phyloP scores from a whole-genome alignment of 2,113 vertebrate species.

The Saccopteryx leptura region DNA sequence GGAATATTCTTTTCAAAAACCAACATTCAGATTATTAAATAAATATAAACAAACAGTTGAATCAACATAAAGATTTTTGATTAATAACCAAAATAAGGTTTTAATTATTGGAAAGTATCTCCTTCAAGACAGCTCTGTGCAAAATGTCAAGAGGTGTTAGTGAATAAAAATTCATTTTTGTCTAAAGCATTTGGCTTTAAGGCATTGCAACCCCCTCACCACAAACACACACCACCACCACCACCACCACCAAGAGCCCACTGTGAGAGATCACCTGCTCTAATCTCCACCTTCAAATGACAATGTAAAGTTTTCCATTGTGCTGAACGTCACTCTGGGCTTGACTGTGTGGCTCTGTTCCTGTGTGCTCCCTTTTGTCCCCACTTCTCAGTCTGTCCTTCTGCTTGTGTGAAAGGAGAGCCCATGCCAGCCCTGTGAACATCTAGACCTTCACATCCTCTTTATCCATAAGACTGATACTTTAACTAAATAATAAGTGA shows the following conservation, averaged over 20 bases:
- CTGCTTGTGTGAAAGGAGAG: background rate
- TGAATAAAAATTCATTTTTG: background rate
- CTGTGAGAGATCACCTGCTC: background rate
- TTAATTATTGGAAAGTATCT: conserved; percentile 3
- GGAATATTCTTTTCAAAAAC: background rate
- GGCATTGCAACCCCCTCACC: background rate
- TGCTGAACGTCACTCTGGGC: background rate
- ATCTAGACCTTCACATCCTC: background rate
- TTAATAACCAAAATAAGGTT: background rate
- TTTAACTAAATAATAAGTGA: background rate
- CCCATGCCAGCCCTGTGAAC: background rate
- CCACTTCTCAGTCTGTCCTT: background rate
- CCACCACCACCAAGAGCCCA: background rate
- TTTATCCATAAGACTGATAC: background rate
- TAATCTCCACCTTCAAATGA: background rate
- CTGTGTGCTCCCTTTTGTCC: background rate
- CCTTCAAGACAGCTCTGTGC: background rate
- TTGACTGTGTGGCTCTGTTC: background rate
- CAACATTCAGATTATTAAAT: background rate
- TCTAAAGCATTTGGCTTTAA: background rate
- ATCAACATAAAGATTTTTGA: conserved; percentile 15
- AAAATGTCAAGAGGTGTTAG: background rate
- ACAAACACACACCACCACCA: no score
- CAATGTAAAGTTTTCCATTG: background rate
- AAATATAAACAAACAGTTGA: background rate